Base-by-base conservation (phyloP, 2,797 vertebrate genomes). In the Anolis apletophallus region DNA sequence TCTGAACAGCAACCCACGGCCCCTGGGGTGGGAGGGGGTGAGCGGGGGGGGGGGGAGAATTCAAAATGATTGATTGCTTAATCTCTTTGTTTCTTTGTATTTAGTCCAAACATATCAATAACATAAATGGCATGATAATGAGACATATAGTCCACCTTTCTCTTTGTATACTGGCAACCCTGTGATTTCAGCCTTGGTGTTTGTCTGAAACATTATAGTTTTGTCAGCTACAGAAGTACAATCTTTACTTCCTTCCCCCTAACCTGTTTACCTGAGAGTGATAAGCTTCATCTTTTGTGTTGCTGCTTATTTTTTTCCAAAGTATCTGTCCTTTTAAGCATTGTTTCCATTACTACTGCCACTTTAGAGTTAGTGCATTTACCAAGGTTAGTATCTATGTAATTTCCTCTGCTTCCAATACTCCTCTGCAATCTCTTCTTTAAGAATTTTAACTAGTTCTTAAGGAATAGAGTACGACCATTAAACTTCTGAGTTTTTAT, bases 141-240 rank as follows among this genome's bases (percentile, higher is more conserved):
- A 61, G 17, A 23, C 59, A 23, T 23, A 61, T 61, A 61, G 59
- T 83, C 80, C 8, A 13, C 55, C 67, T 87, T 90, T 89, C 81
- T 85, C 85, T 91, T 76, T 9, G 87, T 91, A 91, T 90, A 90
- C 92, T 92, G 92, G 94, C 91, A 92, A 64, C 19, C 69, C 90
- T 89, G 72, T 94, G 91, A 89, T 94, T 95, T 95, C 91, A 94
- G 82, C 92, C 93, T 88, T 94, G 93, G 81, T 84, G 87, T 93
- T 92, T 87, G 13, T 87, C 90, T 86, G 75, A 88, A 85, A 88
- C 81, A 91, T 85, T 80, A 89, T 86, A 85, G 88, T 61, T 93
- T 87, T 93, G 88, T 85, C 90, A 94, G 79, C 80, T 91, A 78
- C 83, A 89, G 88, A 90, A 92, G 92, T 75, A 69, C 76, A 80